Percentiles rank a stretch among this genome's conserved stretches.
These are phyloP conservation scores for Therioaphis trifolii DNA, from an alignment of 2,888 invertebrate genomes.

Conservation along the genomic window DNA sequence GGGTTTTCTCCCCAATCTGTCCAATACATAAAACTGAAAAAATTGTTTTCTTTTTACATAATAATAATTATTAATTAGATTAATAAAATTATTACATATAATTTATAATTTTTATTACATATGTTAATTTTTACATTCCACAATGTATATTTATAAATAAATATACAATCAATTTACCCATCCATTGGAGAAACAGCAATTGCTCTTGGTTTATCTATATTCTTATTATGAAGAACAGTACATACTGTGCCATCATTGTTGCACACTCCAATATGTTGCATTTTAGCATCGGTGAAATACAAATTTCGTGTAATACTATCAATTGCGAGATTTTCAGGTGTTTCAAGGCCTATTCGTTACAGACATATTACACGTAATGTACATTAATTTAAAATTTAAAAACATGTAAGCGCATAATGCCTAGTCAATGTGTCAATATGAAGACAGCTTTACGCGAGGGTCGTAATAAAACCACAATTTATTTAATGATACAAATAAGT, in stretches of 20 bases:
- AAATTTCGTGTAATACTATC: slow-evolving; percentile 85
- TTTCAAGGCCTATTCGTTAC: slow-evolving; percentile 73
- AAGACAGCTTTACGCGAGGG: too few relatives aligned
- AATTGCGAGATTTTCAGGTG: slow-evolving; percentile 80
- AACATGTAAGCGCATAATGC: too few relatives aligned
- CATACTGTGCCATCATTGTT: slow-evolving; percentile 77
- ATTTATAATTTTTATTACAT: too few relatives aligned
- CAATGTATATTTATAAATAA: background rate
- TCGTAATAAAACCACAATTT: too few relatives aligned
- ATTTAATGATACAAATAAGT: too few relatives aligned
- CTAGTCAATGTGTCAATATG: too few relatives aligned
- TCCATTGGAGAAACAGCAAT: slow-evolving; percentile 77
- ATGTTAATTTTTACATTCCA: background rate
- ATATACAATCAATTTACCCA: slow-evolving; percentile 71
- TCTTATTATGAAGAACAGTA: slow-evolving; percentile 74
- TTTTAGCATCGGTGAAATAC: slow-evolving; percentile 82
- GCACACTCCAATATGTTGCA: slow-evolving; percentile 81
- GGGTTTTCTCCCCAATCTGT: slow-evolving; percentile 84
- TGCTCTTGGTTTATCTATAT: slow-evolving; percentile 76
- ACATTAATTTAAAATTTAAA: background rate
- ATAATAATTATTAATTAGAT: too few relatives aligned
- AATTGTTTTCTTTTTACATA: background rate
- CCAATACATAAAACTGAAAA: slow-evolving; percentile 85
- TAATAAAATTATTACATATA: too few relatives aligned
- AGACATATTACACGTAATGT: too few relatives aligned